phyloP scores from a whole-genome alignment of 2,888 invertebrate species.

The Drosophila mimica region DNA sequence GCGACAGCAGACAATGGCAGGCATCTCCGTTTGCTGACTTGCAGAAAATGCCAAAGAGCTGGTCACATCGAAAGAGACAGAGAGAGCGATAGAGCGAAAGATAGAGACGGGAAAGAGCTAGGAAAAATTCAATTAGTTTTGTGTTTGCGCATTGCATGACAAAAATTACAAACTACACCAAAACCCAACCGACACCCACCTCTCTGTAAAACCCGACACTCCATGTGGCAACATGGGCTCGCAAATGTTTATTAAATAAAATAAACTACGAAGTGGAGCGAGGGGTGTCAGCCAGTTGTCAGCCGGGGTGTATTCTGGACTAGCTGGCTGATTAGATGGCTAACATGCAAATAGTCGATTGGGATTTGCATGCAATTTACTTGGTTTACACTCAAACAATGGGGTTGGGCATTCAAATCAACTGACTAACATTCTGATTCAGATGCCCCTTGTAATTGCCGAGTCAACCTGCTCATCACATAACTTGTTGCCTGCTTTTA shows the following conservation, averaged over 20 bases:
- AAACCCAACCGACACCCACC: background rate
- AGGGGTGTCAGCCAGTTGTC: slow-evolving; percentile 32
- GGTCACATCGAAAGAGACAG: slow-evolving; percentile 8
- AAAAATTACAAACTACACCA: slow-evolving; percentile 54
- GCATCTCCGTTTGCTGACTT: slow-evolving; percentile 65
- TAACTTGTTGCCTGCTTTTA: slow-evolving; percentile 27
- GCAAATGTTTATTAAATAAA: slow-evolving; percentile 51
- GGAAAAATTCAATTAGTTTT: slow-evolving; percentile 78
- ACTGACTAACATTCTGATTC: background rate
- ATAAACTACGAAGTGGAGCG: slow-evolving; percentile 6
- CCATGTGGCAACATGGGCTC: slow-evolving; percentile 26
- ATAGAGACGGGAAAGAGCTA: slow-evolving; percentile 33
- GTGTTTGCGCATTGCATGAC: slow-evolving; percentile 80
- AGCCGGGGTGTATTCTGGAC: background rate
- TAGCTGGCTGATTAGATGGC: slow-evolving; percentile 35
- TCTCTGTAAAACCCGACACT: background rate
- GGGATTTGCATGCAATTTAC: slow-evolving; percentile 10
- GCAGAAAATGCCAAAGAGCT: slow-evolving; percentile 61
- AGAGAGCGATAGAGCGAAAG: background rate
- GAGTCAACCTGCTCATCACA: slow-evolving; percentile 7
- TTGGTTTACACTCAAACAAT: background rate
- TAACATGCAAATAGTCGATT: slow-evolving; percentile 31
- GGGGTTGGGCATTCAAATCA: background rate
- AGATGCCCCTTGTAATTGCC: slow-evolving; percentile 2
- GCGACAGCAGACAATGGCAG: slow-evolving; percentile 56